Conservation (phyloP, 2,888 invertebrate species). For the Scaptomyza polygonia region DNA sequence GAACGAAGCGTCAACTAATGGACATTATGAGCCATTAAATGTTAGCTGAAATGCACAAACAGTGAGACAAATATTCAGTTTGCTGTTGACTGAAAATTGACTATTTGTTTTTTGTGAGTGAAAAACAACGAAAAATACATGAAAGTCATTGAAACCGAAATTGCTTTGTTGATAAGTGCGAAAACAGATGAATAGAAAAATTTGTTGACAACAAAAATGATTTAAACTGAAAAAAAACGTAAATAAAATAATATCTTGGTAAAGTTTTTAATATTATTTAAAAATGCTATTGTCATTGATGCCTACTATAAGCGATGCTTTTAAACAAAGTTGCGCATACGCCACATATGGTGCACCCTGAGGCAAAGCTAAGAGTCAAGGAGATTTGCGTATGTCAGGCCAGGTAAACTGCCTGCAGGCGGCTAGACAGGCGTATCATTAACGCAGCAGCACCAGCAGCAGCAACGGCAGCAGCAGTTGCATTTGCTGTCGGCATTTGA, state of each 20-base stretch:
- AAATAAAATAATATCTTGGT: no score
- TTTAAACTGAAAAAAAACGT: no score
- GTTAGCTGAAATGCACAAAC: neutral
- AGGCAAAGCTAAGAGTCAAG: conserved; percentile 30
- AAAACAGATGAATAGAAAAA: neutral
- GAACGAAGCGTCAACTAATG: conserved; percentile 12
- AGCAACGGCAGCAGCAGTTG: conserved; percentile 17
- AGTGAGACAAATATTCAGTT: neutral
- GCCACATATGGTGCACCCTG: conserved; percentile 52
- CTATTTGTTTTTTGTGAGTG: no score
- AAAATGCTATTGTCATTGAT: no score
- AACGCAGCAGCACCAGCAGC: conserved; percentile 61
- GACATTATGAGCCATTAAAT: conserved; percentile 35
- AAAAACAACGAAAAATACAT: neutral
- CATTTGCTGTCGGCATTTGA: conserved; percentile 49
- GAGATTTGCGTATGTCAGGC: conserved; percentile 53
- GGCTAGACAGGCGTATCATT: conserved; percentile 75
- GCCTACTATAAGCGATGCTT: no score
- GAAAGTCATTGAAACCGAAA: neutral
- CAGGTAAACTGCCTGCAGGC: conserved; percentile 36
- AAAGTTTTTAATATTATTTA: no score
- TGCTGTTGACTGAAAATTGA: neutral
- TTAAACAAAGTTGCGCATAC: conserved; percentile 57
- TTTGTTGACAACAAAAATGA: neutral
- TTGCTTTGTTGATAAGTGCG: neutral